Base-by-base conservation (phyloP, 2,797 vertebrate genomes). In the Crocidura indochinensis region DNA sequence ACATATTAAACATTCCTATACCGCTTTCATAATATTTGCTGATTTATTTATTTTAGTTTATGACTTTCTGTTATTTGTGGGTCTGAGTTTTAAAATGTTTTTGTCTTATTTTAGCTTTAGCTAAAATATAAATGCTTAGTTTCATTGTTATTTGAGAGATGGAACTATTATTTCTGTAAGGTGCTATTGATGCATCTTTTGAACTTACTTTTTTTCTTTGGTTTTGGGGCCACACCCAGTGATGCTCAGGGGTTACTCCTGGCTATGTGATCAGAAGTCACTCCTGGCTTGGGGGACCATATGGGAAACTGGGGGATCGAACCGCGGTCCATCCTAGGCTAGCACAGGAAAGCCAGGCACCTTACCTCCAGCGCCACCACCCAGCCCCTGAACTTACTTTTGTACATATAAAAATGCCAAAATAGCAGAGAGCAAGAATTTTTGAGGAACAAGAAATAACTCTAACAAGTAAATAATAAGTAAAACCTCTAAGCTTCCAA, bases 381-480 rank as follows among this genome's bases (percentile, higher is more conserved):
- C n/a, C n/a, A n/a, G n/a, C n/a, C n/a, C n/a, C n/a, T n/a, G n/a
- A 5, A 4, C 11, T 85, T 10, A 47, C 3, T 75, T 69, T 74
- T 4, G 4, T 38, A 29, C 83, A 83, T 76, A 76, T 60, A 60
- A 60, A 60, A 20, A 19, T 85, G 20, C 51, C 38, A 8, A 49
- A 83, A 86, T 60, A 71, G 31, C 64, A 92, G 6, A 83, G 10
- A 22, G 31, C 87, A n/a, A 93, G 38, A 84, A 78, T 88, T 81
- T 84, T 64, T 72, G 49, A 87, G 81, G n/a, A 8, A 17, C 71
- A 38, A 38, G 38, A 38, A 38, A 38, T 38, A 38, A 38, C 38
- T 38, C 38, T 38, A 38, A 38, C 38, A 38, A 38, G 38, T 2
- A 38, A 38, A 38, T 38, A 38, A 38, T 5, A 38, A 69, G 6